phyloP scores from a whole-genome alignment of 2,113 vertebrate genomes.

The Lasiurus cinereus region DNA sequence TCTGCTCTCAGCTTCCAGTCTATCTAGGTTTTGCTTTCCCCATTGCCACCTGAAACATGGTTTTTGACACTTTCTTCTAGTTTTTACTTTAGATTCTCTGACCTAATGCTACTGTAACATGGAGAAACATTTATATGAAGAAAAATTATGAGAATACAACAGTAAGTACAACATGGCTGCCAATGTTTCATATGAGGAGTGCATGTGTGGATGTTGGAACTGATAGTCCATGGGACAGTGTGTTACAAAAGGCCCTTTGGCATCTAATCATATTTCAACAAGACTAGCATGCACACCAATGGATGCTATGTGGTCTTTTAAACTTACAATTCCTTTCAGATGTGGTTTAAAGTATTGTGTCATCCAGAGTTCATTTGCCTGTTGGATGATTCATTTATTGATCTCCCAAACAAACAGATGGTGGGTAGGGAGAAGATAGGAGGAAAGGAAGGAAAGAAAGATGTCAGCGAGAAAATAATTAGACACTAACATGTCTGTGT shows the following conservation, averaged over 20 bases:
- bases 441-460: neutral
- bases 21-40: neutral
- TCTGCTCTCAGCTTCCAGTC: neutral
- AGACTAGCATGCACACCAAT: neutral
- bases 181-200: neutral
- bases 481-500: neutral
- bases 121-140: neutral
- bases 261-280: slow-evolving; percentile 43
- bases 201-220: neutral
- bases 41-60: neutral
- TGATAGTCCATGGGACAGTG: neutral
- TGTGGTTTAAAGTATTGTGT: slow-evolving; percentile 61
- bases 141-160: neutral
- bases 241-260: neutral
- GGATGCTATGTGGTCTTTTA: slow-evolving; percentile 47
- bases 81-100: neutral
- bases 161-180: neutral
- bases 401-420: slow-evolving; percentile 60
- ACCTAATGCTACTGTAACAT: neutral
- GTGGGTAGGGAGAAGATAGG: neutral
- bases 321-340: slow-evolving; percentile 67
- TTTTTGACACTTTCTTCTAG: neutral
- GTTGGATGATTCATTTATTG: slow-evolving; percentile 64
- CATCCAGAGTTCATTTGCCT: slow-evolving; percentile 57
- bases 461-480: neutral